Base-by-base conservation (phyloP, 2,113 vertebrate species). In the Cephalopterus ornatus region DNA sequence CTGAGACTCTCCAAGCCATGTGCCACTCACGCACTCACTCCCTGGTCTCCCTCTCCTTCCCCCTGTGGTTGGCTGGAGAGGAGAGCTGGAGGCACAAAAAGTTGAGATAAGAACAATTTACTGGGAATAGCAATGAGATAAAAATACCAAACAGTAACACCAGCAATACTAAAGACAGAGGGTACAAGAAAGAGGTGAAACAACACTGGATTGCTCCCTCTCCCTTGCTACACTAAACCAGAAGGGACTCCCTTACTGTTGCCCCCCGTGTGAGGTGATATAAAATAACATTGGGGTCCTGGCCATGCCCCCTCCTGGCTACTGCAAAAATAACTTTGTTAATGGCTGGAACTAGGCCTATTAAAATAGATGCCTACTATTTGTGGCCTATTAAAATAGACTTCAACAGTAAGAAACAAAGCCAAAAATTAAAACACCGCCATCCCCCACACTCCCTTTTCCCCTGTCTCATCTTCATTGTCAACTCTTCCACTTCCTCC, bases 351-450 rank as follows among this genome's bases (percentile, higher is more conserved):
- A 33, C 18, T 5, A 37, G 9, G 26, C 49, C 26, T 50, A 50
- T 50, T 27, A 50, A 26, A 50, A 26, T 14, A 50, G 49, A 50
- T 26, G 24, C 26, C 49, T 50, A 50, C 24, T 50, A 26, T 49
- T 35, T 62, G 22, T 9, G 58, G 23, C 12, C 27, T 42, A 7
- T 37, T 62, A 39, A 55, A 74, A 67, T 13, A 71, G 20, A 70
- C 23, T 67, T n/a, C 10, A 12, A 37, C 6, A 72, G 58, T 14
- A 27, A 71, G n/a, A 76, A 83, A 47, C 28, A 84, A 41, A 62
- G 2, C 0, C 1, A 18, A 61, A 53, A 61, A 19, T 16, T 19
- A n/a, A 30, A 53, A 3, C 19, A 15, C 6, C 9, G 6, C 41
- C 35, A 59, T n/a, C 3, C 9, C 9, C 2, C 11, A 2, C 3